phyloP scores from a whole-genome alignment of 2,797 vertebrate genomes.

The Poecilia picta region DNA sequence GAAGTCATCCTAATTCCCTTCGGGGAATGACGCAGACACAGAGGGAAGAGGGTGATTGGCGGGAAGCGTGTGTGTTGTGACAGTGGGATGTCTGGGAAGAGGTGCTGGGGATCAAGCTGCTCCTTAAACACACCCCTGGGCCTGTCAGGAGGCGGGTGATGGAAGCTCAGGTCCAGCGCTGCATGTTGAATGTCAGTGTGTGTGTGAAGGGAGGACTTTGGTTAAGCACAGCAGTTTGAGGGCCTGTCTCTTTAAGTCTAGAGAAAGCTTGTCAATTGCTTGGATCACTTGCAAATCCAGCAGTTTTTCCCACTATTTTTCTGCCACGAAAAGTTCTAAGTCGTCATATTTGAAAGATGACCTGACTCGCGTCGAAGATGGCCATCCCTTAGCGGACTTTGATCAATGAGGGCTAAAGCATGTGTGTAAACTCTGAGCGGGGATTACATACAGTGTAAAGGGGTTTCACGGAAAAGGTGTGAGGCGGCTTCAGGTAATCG shows the following conservation, averaged over 20 bases:
- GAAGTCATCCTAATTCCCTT: slow-evolving; percentile 65
- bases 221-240: neutral
- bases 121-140: slow-evolving; percentile 51
- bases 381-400: slow-evolving; percentile 4
- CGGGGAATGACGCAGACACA: slow-evolving; percentile 32
- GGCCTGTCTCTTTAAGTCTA: slow-evolving; percentile 1
- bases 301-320: slow-evolving; percentile 20
- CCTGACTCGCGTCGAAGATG: slow-evolving; percentile 14
- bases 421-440: slow-evolving; percentile 36
- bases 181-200: slow-evolving; percentile 12
- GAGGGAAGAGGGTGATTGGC: slow-evolving; percentile 27
- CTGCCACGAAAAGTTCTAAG: slow-evolving; percentile 2
- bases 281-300: slow-evolving; percentile 15
- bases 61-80: slow-evolving; percentile 51
- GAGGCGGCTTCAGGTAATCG: slow-evolving; percentile 59
- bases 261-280: slow-evolving; percentile 15
- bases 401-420: slow-evolving; percentile 55
- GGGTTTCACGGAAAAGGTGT: slow-evolving; percentile 55
- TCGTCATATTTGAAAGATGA: slow-evolving; percentile 3
- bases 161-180: slow-evolving; percentile 21
- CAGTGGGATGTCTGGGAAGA: slow-evolving; percentile 53
- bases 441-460: slow-evolving; percentile 56
- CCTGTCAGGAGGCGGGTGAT: slow-evolving; percentile 25
- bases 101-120: slow-evolving; percentile 54
- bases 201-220: slow-evolving; percentile 3